A percentile compares a stretch with the other conserved stretches of the same genome.
These are phyloP conservation scores for Zalophus californianus DNA, from an alignment of 2,797 vertebrate species.

Conservation along the genomic window DNA sequence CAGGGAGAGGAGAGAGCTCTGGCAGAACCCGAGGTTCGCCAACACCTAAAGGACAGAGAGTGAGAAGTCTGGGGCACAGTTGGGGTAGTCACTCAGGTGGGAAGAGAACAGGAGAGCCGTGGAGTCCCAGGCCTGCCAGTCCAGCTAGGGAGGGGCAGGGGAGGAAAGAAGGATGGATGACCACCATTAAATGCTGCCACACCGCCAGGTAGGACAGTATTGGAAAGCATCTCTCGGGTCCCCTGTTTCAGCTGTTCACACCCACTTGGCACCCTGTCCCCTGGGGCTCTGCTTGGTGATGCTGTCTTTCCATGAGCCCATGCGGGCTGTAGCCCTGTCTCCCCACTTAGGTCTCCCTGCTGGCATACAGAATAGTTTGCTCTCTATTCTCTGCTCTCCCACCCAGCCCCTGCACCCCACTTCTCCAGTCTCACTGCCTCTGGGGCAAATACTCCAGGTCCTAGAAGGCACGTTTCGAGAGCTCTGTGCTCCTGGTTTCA, in stretches of 20 bases:
- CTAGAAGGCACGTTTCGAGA: not conserved
- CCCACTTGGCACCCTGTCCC: not conserved
- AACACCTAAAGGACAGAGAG: not conserved
- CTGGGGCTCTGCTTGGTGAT: not conserved
- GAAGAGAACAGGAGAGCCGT: not conserved
- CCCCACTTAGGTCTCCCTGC: not conserved
- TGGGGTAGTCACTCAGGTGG: not conserved
- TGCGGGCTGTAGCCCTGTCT: not conserved
- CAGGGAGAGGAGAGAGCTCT: not conserved
- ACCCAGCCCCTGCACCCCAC: no score
- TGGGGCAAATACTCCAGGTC: not conserved
- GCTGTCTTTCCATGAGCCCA: not conserved
- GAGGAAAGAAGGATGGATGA: not conserved
- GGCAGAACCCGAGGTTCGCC: not conserved
- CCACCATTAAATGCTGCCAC: not conserved
- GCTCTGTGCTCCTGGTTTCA: accelerated
- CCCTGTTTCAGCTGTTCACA: no score
- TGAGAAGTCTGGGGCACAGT: not conserved
- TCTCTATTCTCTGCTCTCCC: not conserved
- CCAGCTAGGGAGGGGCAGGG: not conserved
- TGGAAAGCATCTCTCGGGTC: accelerated
- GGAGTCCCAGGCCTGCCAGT: not conserved
- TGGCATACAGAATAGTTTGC: not conserved
- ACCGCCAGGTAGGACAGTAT: not conserved
- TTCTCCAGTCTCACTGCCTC: not conserved